phyloP scores from a whole-genome alignment of 2,113 vertebrate genomes.

The Apteryx owenii region DNA sequence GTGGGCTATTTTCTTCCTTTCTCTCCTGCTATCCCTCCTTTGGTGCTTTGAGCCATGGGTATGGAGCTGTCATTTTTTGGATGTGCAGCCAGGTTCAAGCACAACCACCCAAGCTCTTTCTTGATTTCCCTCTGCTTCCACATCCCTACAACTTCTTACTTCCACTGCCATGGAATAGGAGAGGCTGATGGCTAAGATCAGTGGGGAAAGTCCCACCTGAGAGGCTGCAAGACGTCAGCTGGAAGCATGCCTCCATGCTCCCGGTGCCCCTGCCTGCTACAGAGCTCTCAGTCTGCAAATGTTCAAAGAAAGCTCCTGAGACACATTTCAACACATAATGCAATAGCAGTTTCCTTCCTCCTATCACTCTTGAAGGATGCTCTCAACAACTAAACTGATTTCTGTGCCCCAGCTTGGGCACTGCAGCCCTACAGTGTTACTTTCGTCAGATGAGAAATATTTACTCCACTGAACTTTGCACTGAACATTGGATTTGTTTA shows the following conservation, averaged over 20 bases:
- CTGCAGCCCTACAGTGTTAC: neutral
- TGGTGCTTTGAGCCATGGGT: neutral
- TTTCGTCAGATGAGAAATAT: neutral
- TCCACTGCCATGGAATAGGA: neutral
- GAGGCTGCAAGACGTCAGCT: neutral
- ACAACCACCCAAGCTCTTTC: neutral
- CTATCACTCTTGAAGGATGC: rapidly evolving
- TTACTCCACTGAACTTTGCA: neutral
- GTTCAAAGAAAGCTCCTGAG: neutral
- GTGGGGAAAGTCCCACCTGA: neutral
- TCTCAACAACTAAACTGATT: neutral
- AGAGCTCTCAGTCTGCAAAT: neutral
- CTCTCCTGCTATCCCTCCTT: neutral
- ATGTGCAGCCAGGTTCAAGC: rapidly evolving
- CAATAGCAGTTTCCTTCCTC: neutral
- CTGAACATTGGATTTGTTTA: neutral
- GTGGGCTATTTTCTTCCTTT: neutral
- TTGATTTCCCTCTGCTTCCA: neutral
- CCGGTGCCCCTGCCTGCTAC: neutral
- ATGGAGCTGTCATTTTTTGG: neutral
- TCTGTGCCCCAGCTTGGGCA: neutral
- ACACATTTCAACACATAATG: neutral
- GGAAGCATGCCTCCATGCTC: neutral
- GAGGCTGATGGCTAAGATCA: neutral
- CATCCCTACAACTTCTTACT: neutral